Percentiles rank a stretch among this genome's conserved stretches.
phyloP scores from a whole-genome alignment of 2,797 vertebrate species.

The Tokudaia muenninki region DNA sequence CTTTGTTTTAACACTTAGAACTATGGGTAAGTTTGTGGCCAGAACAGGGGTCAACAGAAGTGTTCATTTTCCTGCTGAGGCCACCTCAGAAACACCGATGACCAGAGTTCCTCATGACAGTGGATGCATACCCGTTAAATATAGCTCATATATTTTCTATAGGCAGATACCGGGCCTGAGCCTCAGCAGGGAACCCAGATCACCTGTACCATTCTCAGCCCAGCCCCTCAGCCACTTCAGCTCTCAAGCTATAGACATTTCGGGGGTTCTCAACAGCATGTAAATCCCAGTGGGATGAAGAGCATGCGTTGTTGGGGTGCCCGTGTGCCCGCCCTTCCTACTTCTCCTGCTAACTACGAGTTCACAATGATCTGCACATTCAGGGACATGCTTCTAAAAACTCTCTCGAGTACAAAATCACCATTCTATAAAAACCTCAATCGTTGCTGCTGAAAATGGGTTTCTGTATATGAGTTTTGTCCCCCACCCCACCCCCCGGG shows the following conservation, averaged over 20 bases:
- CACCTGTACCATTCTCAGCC: fast-evolving
- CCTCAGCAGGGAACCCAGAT: not conserved
- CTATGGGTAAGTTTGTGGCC: not conserved
- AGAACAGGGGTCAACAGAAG: not conserved
- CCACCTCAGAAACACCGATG: not conserved
- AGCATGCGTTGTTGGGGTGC: not conserved
- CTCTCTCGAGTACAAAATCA: not conserved
- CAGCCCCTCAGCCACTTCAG: not conserved
- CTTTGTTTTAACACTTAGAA: not conserved
- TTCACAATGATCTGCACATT: not conserved
- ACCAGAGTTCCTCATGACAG: not conserved
- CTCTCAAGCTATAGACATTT: not conserved
- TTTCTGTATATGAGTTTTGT: not conserved
- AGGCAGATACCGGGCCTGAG: not conserved
- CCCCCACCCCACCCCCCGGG: not conserved
- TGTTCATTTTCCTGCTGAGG: not conserved
- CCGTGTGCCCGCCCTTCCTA: not conserved
- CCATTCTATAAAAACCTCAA: not conserved
- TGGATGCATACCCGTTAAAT: not conserved
- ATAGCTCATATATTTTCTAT: not conserved
- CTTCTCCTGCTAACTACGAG: not conserved
- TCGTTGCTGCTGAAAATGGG: not conserved
- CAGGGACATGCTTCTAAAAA: not conserved
- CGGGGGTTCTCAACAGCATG: not conserved
- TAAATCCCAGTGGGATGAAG: not conserved